phyloP scores from a whole-genome alignment of 2,797 vertebrate species.

The Eupleurogrammus muticus region DNA sequence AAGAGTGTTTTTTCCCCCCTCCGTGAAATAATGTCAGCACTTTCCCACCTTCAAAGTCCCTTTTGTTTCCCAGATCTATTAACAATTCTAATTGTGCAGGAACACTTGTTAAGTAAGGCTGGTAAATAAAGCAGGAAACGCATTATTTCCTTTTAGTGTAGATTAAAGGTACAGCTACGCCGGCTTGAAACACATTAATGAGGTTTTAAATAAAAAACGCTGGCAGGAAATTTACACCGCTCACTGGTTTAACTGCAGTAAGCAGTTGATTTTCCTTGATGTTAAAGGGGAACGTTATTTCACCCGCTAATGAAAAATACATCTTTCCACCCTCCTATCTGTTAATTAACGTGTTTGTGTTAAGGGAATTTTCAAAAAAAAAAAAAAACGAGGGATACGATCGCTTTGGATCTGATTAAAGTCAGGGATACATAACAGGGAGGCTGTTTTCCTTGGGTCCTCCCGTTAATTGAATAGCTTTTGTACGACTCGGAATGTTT shows the following conservation, averaged over 20 bases:
- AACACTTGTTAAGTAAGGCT: conserved; percentile 97
- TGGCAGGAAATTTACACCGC: conserved; percentile 82
- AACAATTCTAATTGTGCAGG: conserved; percentile 99
- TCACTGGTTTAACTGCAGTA: conserved; percentile 82
- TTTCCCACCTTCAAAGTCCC: conserved; percentile 99
- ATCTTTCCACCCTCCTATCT: conserved; percentile 86
- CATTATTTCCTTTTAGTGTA: conserved; percentile 97
- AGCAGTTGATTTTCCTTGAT: conserved; percentile 83
- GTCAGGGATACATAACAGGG: conserved; percentile 86
- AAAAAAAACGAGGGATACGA: conserved; percentile 82
- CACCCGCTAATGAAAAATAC: conserved; percentile 84
- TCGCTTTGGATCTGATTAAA: conserved; percentile 87
- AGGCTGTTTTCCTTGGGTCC: conserved; percentile 85
- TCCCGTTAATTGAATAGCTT: conserved; percentile 89
- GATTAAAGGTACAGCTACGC: conserved; percentile 90
- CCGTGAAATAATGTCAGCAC: conserved; percentile 99
- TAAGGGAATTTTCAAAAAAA: conserved; percentile 84
- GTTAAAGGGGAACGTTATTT: conserved; percentile 84
- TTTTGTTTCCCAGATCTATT: conserved; percentile 99
- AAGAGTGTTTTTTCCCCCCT: conserved; percentile 96
- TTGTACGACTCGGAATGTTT: conserved; percentile 84
- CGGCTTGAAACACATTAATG: conserved; percentile 84
- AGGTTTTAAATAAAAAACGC: conserved; percentile 86
- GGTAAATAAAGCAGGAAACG: conserved; percentile 98
- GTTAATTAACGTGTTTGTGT: conserved; percentile 87